Base-by-base conservation (phyloP, 2,113 vertebrate species). In the Arenaria interpres region DNA sequence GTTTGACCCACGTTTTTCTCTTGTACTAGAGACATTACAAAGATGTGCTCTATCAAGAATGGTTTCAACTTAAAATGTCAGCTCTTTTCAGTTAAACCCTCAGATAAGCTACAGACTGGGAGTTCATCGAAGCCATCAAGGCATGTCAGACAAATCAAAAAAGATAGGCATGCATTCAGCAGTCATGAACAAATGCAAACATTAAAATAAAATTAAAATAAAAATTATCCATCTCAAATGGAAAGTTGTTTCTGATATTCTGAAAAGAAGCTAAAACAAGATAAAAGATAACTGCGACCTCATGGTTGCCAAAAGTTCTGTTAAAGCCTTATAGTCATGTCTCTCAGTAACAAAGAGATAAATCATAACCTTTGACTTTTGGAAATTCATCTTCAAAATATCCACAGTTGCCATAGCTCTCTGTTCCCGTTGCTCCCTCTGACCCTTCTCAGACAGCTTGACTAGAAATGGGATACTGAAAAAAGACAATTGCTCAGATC, bases 301-400 rank as follows among this genome's bases (percentile, higher is more conserved):
- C 33, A 59, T 64, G 80, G 72, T 89, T 77, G 63, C 43, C 30
- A 51, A 28, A 84, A 77, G 51, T 67, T 92, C 73, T 68, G 23
- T 32, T 45, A 19, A 84, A 87, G n/a, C 10, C 17, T 83, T 66
- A 33, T 14, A 59, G 30, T 56, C 3, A 3, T 0, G 10, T 88
- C 15, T 82, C 76, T 91, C 64, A 89, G 86, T 71, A 91, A 95
- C 23, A 85, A n/a, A 72, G 66, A 63, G n/a, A 91, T 46, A 89
- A 90, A 81, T 67, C 51, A 77, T 60, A 91, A 56, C 35, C 37
- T 78, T 63, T 4, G n/a, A 46, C 80, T 87, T 94, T 35, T 32
- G 43, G 56, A 92, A 92, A 85, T 81, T 78, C 18, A 8, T 93
- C 39, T 93, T 93, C 25, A 84, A 87, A 87, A 89, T 81, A 87